Evolutionary conservation across 2,888 invertebrate genomes (phyloP), one percentile per base, ranked within the genome.

Genomic region (Netelia inedita): DNA sequence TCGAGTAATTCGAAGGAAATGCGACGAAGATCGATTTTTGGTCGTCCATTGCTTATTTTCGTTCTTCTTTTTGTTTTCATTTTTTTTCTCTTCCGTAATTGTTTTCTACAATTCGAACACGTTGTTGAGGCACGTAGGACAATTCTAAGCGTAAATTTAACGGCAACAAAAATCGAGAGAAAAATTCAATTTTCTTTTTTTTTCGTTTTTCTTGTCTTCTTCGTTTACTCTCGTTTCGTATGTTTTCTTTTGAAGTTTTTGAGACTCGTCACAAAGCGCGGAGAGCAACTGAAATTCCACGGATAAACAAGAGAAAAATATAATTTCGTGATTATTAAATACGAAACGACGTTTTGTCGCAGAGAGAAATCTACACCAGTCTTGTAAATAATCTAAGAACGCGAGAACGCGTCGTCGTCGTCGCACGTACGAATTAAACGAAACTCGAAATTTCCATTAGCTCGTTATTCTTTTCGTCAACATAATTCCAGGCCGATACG

Each of bases 261-360:
- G 63, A 82, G 79, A 63, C 75, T 76, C 23, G 71, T 57, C 79
- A 82, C 65, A 69, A 69, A 86, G 85, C 86, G 87, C 87, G 85
- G 79, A 80, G 83, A 82, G 85, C 82, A 88, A 86, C 86, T 83
- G 83, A 88, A 87, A 85, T 86, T 85, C 16, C 85, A 79, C 85
- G 82, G 82, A 73, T 71, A 82, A 80, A 76, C 10, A n/a, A 57
- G 65, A 43, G 53, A 80, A 69, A 69, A 84, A 63, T 68, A 81
- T 57, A 14, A 61, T 81, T 16, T 80, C 68, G 68, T 46, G 59
- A 63, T 69, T 72, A 43, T 53, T 55, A 5, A 63, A 61, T 63
- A 69, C 41, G 76, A 57, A 65, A 61, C 28, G 79, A 66, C 66
- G 41, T 28, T 3, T 3, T 61, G 16, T 41, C 61, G 43, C 57